Conservation (phyloP, 2,888 invertebrate species). For the Icerya purchasi region DNA sequence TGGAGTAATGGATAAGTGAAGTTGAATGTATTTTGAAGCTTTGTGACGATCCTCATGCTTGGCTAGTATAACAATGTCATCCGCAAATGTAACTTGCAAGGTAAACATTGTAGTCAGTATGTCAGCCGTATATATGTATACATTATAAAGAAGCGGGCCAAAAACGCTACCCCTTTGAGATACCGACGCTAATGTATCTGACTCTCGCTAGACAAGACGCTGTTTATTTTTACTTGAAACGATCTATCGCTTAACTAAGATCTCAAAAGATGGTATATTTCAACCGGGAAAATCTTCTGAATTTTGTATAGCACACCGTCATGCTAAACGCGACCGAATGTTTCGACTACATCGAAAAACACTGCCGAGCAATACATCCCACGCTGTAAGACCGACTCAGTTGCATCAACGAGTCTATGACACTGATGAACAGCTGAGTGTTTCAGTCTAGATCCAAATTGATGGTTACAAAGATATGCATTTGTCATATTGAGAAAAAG, state of each 20-base stretch:
- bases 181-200: neutral
- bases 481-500: neutral
- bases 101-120: neutral
- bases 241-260: neutral
- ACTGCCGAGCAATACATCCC: neutral
- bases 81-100: neutral
- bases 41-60: neutral
- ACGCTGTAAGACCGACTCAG: neutral
- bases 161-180: neutral
- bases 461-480: neutral
- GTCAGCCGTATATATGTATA: neutral
- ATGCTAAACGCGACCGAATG: neutral
- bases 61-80: neutral
- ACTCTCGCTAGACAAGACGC: neutral
- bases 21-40: neutral
- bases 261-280: neutral
- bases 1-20: neutral
- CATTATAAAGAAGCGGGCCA: neutral
- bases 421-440: neutral
- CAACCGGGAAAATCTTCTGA: neutral
- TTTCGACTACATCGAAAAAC: neutral
- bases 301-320: neutral
- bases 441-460: neutral
- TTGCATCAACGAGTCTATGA: neutral
- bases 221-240: neutral